A percentile compares a stretch with the other conserved stretches of the same genome.
Conservation (phyloP, 2,888 invertebrate genomes). For the Pilophorus perplexus region DNA sequence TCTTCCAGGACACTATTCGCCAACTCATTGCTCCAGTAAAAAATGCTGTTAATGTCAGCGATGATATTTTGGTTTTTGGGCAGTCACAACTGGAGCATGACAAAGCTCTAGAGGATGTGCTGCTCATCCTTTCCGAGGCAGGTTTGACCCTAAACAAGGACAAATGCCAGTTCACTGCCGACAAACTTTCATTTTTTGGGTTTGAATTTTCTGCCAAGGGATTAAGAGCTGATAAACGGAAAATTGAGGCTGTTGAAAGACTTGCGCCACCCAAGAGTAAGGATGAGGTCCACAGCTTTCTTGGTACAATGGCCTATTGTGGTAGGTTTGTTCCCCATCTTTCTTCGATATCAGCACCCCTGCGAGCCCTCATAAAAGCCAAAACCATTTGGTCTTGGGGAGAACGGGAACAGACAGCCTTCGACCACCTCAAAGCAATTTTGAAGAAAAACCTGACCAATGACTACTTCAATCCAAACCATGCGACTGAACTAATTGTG, state of each 20-base stretch:
- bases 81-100: slow-evolving; percentile 50
- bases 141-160: slow-evolving; percentile 47
- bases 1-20: slow-evolving; percentile 53
- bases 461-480: not conserved
- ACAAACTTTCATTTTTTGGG: slow-evolving; percentile 49
- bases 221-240: slow-evolving; percentile 30
- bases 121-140: slow-evolving; percentile 43
- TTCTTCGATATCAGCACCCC: not conserved
- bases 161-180: slow-evolving; percentile 50
- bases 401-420: not conserved
- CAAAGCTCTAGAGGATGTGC: slow-evolving; percentile 48
- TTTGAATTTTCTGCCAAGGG: slow-evolving; percentile 47
- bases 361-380: not conserved
- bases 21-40: slow-evolving; percentile 50
- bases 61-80: slow-evolving; percentile 52
- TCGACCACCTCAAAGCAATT: not conserved
- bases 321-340: not conserved
- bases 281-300: slow-evolving; percentile 9
- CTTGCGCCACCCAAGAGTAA: slow-evolving; percentile 39
- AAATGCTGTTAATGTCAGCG: slow-evolving; percentile 51
- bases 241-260: slow-evolving; percentile 42
- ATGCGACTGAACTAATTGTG: slow-evolving; percentile 14
- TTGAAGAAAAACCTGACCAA: not conserved
- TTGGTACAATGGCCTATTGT: slow-evolving; percentile 15
- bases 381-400: not conserved